Conservation (phyloP, 2,797 vertebrate species). For the Bucorvus abyssinicus region DNA sequence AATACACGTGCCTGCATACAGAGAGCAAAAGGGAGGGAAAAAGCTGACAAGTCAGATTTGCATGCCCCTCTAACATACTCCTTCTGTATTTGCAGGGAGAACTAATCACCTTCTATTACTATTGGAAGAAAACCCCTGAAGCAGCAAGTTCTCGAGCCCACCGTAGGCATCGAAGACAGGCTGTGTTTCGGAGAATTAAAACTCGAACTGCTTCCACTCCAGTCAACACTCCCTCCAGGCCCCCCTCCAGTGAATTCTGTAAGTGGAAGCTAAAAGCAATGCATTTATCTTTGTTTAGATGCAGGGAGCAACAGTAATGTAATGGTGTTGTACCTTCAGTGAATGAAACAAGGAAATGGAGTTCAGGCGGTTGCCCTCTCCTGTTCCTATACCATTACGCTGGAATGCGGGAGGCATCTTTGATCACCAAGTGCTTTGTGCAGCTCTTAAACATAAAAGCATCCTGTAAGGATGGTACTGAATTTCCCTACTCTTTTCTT, state of each 20-base stretch:
- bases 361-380: not conserved
- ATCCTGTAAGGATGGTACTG: not conserved
- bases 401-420: not conserved
- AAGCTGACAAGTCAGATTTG: not conserved
- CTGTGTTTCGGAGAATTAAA: constrained; percentile 98
- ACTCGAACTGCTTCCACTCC: constrained; percentile 96
- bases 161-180: constrained; percentile 94
- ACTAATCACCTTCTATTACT: constrained; percentile 99
- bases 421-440: constrained; percentile 15
- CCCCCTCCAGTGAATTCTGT: constrained; percentile 98
- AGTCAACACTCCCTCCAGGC: constrained; percentile 94
- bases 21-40: not conserved
- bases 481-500: not conserved
- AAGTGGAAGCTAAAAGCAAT: constrained; percentile 71
- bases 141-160: constrained; percentile 96
- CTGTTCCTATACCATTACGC: not conserved
- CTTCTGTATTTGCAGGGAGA: constrained; percentile 85
- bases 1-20: accelerated
- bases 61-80: not conserved
- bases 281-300: not conserved
- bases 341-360: not conserved
- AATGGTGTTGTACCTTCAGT: not conserved
- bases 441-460: not conserved
- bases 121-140: constrained; percentile 99
- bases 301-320: not conserved